phyloP scores from a whole-genome alignment of 2,888 invertebrate species.

The Leucoma salicis region DNA sequence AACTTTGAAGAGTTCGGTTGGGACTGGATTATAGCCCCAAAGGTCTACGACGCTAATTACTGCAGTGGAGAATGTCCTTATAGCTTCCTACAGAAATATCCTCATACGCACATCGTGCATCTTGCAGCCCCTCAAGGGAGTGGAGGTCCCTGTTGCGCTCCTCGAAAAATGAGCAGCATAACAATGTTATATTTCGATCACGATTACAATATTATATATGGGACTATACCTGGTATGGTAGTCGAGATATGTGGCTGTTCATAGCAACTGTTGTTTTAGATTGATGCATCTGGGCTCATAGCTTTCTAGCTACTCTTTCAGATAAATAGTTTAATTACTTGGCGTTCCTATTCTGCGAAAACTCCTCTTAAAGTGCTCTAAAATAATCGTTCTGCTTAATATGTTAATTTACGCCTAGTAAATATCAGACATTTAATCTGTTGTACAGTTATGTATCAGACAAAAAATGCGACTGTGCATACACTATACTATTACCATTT shows the following conservation, averaged over 20 bases:
- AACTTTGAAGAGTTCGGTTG: conserved; percentile 98
- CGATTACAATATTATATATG: conserved; percentile 92
- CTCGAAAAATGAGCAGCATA: conserved; percentile 92
- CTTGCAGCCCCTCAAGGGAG: conserved; percentile 89
- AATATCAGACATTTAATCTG: no score
- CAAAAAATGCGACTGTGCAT: no score
- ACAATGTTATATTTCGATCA: conserved; percentile 96
- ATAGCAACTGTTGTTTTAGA: conserved; percentile 66
- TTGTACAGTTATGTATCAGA: no score
- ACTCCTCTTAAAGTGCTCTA: no score
- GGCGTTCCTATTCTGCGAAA: no score
- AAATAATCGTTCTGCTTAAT: no score
- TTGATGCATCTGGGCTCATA: conserved; percentile 43
- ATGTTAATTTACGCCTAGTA: no score
- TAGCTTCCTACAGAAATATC: conserved; percentile 92
- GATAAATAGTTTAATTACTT: neutral
- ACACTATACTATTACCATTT: no score
- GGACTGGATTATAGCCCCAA: conserved; percentile 99
- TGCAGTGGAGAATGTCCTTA: conserved; percentile 97
- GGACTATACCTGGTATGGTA: conserved; percentile 95
- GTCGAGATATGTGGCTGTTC: conserved; percentile 96
- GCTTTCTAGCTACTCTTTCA: neutral
- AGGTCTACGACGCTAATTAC: conserved; percentile 96
- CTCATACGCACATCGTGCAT: conserved; percentile 94
- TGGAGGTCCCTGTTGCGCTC: conserved; percentile 96